Base-by-base conservation (phyloP, 2,113 vertebrate species). In the Panurus biarmicus region DNA sequence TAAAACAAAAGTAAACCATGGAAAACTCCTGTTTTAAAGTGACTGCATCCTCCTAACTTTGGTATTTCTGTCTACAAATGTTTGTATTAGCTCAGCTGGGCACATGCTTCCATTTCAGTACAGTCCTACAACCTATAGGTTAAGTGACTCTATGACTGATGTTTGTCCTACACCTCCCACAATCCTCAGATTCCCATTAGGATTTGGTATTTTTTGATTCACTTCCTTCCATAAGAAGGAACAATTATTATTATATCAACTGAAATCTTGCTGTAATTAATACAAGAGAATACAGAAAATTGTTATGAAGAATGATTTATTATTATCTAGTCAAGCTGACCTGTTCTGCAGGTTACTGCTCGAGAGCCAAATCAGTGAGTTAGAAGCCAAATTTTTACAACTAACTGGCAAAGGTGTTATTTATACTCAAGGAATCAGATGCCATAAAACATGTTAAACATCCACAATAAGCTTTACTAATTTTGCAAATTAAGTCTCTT, bases 401-500 rank as follows among this genome's bases (percentile, higher is more conserved):
- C 31, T 84, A 70, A 84, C 72, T 66, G 65, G 79, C n/a, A 89
- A 86, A 89, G 38, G 26, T 83, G 79, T 96, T 95, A 93, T 93
- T 94, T 94, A 75, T 67, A 94, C 24, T 87, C 56, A 90, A 87
- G 66, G 90, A 54, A 93, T 19, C 33, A 85, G 45, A 88, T 82
- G 77, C 50, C 78, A 82, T 87, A 77, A 94, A 91, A 56, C 75
- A 51, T 4, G 3, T 70, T 75, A 93, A 94, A 85, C 53, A 45
- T 90, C 95, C 95, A 60, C 75, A 90, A 85, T 57, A 92, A 95
- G 69, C 84, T 95, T 95, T 93, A 85, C 74, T 95, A 95, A 93
- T 87, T 97, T 93, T 96, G 77, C 87, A 97, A 96, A 98, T 96
- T 89, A 96, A 95, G 70, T 96, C 38, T 29, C 94, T 97, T 90